A percentile compares a stretch with the other conserved stretches of the same genome.
These are phyloP conservation scores for Mimumesa dahlbomi DNA, from an alignment of 2,888 invertebrate species.

Conservation along the genomic window DNA sequence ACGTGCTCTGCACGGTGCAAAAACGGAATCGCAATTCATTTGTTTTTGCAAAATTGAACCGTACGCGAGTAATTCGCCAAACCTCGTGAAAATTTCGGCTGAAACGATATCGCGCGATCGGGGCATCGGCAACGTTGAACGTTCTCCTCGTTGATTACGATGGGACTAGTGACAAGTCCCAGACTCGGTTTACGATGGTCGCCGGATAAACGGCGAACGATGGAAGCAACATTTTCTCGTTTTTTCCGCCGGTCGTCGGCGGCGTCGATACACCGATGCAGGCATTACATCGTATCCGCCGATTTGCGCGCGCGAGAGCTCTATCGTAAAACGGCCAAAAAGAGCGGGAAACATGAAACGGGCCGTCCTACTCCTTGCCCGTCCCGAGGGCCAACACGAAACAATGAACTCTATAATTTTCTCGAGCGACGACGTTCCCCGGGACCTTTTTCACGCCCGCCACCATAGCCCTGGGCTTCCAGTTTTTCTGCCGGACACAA, in stretches of 20 bases:
- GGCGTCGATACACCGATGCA: constrained; percentile 5
- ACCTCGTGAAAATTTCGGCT: constrained; percentile 14
- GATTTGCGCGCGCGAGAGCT: constrained; percentile 47
- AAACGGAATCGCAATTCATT: constrained; percentile 31
- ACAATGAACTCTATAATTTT: constrained; percentile 69
- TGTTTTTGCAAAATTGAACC: constrained; percentile 20
- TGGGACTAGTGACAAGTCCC: no score
- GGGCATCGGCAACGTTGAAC: no score
- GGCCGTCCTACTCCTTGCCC: constrained; percentile 37
- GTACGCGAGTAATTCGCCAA: constrained; percentile 6
- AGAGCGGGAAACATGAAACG: constrained; percentile 44
- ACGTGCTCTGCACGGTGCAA: background rate
- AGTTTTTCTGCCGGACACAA: constrained; percentile 44
- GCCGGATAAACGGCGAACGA: no score
- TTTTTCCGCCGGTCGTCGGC: no score
- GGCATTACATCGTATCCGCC: constrained; percentile 51
- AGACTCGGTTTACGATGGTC: no score
- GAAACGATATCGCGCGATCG: no score
- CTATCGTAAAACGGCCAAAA: constrained; percentile 40
- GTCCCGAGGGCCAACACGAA: constrained; percentile 53
- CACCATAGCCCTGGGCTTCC: constrained; percentile 59
- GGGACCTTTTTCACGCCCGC: constrained; percentile 62
- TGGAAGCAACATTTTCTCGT: no score
- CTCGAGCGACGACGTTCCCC: constrained; percentile 56
- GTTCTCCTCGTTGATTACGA: no score